phyloP scores from a whole-genome alignment of 2,797 vertebrate genomes.

The Mus spretus region DNA sequence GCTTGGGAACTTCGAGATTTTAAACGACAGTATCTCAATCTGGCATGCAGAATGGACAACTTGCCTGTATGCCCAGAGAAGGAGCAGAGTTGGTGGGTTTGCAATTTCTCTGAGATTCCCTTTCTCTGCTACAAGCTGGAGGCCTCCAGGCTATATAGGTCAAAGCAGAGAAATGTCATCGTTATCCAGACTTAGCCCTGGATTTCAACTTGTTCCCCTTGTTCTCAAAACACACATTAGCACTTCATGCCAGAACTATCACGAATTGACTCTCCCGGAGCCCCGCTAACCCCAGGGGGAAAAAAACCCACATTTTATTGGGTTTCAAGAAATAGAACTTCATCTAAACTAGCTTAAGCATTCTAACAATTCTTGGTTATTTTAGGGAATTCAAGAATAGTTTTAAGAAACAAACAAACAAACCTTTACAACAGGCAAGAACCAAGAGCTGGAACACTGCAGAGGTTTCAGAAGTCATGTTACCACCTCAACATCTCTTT shows the following conservation, averaged over 20 bases:
- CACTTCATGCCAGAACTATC: background rate
- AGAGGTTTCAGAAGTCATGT: background rate
- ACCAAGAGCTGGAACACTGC: background rate
- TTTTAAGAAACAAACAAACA: slow-evolving; percentile 39
- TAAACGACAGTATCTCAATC: slow-evolving; percentile 75
- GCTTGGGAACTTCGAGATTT: slow-evolving; percentile 82
- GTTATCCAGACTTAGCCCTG: background rate
- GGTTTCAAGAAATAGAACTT: slow-evolving; percentile 63
- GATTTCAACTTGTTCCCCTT: slow-evolving; percentile 37
- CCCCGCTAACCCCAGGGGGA: background rate
- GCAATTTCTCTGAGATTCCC: slow-evolving; percentile 68
- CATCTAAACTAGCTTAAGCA: slow-evolving; percentile 34
- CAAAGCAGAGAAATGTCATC: slow-evolving; percentile 21
- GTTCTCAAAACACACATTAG: slow-evolving; percentile 43
- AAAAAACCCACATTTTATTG: slow-evolving; percentile 53
- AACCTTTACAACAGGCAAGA: slow-evolving; percentile 43
- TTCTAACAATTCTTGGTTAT: slow-evolving; percentile 16
- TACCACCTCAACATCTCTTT: background rate
- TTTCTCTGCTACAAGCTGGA: slow-evolving; percentile 42
- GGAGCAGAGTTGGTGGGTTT: slow-evolving; percentile 9
- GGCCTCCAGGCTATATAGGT: slow-evolving; percentile 1
- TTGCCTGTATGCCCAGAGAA: slow-evolving; percentile 54
- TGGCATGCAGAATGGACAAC: slow-evolving; percentile 78
- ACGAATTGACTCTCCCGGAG: slow-evolving; percentile 2
- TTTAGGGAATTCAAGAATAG: slow-evolving; percentile 52